phyloP scores from a whole-genome alignment of 2,797 vertebrate species.

The Acanthiza pusilla region DNA sequence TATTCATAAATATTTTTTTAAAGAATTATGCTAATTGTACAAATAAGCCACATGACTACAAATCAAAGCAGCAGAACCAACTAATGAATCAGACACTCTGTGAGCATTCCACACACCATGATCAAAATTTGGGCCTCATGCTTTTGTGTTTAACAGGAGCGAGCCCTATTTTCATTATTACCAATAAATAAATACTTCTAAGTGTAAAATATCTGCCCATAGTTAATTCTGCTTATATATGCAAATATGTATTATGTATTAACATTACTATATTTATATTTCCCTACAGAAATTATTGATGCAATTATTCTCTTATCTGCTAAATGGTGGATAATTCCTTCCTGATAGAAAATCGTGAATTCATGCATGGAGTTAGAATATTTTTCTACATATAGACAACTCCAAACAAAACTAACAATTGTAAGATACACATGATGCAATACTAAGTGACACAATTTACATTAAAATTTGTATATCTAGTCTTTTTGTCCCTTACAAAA shows the following conservation, averaged over 20 bases:
- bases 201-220: background rate
- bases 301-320: background rate
- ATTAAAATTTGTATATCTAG: background rate
- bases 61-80: slow-evolving; percentile 6
- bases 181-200: background rate
- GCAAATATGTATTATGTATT: background rate
- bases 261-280: background rate
- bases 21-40: slow-evolving; percentile 33
- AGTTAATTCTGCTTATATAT: background rate
- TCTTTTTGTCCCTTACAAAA: background rate
- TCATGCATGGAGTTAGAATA: background rate
- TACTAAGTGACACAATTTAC: background rate
- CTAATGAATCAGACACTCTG: background rate
- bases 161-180: background rate
- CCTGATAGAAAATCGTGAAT: background rate
- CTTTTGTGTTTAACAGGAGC: background rate
- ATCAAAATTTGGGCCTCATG: background rate
- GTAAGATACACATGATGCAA: background rate
- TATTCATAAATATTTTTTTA: slow-evolving; percentile 32
- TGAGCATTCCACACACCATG: background rate
- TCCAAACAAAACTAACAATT: background rate
- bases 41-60: slow-evolving; percentile 2
- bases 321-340: background rate
- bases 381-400: background rate
- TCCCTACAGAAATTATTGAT: background rate